Conservation (phyloP, 2,113 vertebrate species). For the Mellivora capensis region DNA sequence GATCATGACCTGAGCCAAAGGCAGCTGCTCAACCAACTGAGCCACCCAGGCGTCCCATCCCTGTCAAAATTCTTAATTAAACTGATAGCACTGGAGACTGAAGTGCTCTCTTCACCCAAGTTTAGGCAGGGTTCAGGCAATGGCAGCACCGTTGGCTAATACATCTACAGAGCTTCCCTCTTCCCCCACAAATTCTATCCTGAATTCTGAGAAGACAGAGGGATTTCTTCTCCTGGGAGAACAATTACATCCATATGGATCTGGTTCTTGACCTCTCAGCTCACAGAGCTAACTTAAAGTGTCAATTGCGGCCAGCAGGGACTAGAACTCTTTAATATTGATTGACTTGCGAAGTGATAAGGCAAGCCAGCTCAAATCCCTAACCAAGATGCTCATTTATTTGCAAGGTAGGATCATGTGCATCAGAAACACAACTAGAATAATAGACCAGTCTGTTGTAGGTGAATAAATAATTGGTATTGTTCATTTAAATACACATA, state of each 20-base stretch:
- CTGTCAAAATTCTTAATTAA: not conserved
- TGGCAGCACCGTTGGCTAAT: not conserved
- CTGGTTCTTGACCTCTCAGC: slow-evolving; percentile 5
- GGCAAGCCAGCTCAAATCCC: slow-evolving; percentile 14
- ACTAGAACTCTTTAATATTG: slow-evolving; percentile 40
- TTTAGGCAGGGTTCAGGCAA: not conserved
- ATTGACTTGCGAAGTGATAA: slow-evolving; percentile 41
- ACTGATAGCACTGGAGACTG: not conserved
- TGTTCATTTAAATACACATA: not conserved
- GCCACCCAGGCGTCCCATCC: too few species aligned
- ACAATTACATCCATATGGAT: not conserved
- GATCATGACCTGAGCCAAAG: too few species aligned
- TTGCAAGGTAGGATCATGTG: not conserved
- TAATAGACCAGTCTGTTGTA: not conserved
- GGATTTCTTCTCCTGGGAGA: not conserved
- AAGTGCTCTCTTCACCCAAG: not conserved
- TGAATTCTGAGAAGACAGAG: not conserved
- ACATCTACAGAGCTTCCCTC: not conserved
- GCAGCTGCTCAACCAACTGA: too few species aligned
- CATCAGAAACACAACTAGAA: not conserved
- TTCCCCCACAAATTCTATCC: not conserved
- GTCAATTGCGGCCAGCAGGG: not conserved
- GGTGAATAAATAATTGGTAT: not conserved
- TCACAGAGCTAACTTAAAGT: slow-evolving; percentile 15
- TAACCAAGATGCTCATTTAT: slow-evolving; percentile 7